Conservation (phyloP, 2,113 vertebrate species). For the Carassius carassius region DNA sequence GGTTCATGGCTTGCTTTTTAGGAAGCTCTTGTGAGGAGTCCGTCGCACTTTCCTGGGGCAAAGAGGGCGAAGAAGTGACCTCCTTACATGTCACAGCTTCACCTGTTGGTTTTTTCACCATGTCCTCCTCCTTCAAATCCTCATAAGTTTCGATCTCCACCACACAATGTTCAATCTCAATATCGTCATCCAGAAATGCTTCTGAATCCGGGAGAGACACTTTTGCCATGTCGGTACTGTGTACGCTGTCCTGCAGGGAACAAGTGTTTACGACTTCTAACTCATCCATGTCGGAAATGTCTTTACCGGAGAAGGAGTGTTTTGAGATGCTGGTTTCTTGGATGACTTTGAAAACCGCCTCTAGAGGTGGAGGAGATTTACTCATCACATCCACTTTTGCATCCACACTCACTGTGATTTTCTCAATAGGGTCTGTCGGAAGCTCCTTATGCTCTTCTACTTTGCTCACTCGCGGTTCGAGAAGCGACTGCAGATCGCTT, state of each 20-base stretch:
- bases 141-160: conserved; percentile 64
- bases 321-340: conserved; percentile 56
- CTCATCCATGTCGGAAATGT: conserved; percentile 48
- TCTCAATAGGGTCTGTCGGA: conserved; percentile 41
- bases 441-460: conserved; percentile 40
- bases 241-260: conserved; percentile 46
- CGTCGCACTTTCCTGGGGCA: conserved; percentile 45
- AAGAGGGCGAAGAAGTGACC: conserved; percentile 31
- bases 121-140: conserved; percentile 57
- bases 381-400: conserved; percentile 13
- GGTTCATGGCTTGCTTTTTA: conserved; percentile 80
- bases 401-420: conserved; percentile 48
- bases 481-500: conserved; percentile 31
- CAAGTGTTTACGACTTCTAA: conserved; percentile 45
- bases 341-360: conserved; percentile 56
- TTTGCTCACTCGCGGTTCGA: conserved; percentile 21
- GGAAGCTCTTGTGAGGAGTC: conserved; percentile 56
- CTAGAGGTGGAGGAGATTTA: conserved; percentile 46
- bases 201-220: conserved; percentile 56
- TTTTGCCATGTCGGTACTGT: conserved; percentile 25
- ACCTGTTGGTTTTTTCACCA: conserved; percentile 22
- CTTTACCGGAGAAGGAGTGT: conserved; percentile 43
- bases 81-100: conserved; percentile 36
- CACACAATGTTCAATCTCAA: conserved; percentile 72
- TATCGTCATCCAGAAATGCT: conserved; percentile 68